Conservation (phyloP, 2,113 vertebrate species). For the Bos javanicus region DNA sequence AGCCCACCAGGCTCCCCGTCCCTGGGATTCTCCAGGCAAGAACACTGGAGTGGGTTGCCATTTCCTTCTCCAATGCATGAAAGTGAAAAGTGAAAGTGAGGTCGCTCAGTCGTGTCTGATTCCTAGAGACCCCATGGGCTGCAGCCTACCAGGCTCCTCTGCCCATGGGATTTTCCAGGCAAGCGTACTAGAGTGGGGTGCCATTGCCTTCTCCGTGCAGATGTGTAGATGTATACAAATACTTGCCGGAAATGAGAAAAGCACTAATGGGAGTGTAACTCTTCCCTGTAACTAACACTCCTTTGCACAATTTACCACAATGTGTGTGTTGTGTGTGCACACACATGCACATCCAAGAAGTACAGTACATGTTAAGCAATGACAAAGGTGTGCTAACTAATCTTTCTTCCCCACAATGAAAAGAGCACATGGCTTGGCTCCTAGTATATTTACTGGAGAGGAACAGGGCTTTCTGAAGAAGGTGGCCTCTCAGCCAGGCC, state of each 20-base stretch:
- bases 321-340: not conserved
- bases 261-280: not conserved
- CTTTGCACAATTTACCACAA: not conserved
- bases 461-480: not conserved
- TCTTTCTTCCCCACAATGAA: not conserved
- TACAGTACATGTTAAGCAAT: not conserved
- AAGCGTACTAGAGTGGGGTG: too few species aligned
- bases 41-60: too few species aligned
- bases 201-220: too few species aligned
- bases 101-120: accelerated
- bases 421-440: not conserved
- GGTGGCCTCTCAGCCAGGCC: not conserved
- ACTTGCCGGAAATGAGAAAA: not conserved
- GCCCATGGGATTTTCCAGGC: too few species aligned
- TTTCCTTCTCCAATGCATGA: too few species aligned
- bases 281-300: not conserved
- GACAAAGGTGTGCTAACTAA: not conserved
- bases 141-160: too few species aligned
- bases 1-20: too few species aligned
- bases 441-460: not conserved
- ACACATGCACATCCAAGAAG: not conserved
- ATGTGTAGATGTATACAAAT: not conserved
- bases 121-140: too few species aligned
- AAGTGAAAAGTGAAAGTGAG: too few species aligned
- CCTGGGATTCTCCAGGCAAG: too few species aligned